Percentiles rank a stretch among this genome's conserved stretches.
Conservation (phyloP, 2,113 vertebrate species). For the human region DNA sequence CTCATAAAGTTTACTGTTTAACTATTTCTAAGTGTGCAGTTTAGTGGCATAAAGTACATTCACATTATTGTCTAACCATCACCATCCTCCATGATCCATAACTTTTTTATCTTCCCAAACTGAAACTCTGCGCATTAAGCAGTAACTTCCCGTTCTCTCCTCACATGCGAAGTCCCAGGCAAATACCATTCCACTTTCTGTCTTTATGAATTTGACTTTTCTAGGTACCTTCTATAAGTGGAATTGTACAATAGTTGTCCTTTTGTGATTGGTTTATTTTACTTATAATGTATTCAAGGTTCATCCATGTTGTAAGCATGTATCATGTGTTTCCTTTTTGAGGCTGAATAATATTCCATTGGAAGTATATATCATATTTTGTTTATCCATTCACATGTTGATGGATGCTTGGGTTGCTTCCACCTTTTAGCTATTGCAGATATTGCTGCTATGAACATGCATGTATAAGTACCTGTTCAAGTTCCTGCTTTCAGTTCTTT, state of each 20-base stretch:
- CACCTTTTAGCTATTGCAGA: not conserved
- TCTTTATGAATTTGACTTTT: not conserved
- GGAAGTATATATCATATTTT: not conserved
- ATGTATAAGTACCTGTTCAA: not conserved
- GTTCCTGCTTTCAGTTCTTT: not conserved
- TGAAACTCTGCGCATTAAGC: not conserved
- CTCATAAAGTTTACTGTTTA: not conserved
- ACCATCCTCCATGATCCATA: not conserved
- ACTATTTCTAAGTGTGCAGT: not conserved
- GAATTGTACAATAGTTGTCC: not conserved
- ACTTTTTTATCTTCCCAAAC: not conserved
- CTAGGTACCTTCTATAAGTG: not conserved
- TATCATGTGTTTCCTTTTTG: not conserved
- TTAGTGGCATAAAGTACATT: not conserved
- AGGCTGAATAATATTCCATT: not conserved
- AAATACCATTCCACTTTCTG: not conserved
- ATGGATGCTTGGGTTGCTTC: not conserved
- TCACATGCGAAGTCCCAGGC: not conserved
- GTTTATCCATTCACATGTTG: not conserved
- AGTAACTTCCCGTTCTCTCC: not conserved
- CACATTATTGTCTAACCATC: not conserved
- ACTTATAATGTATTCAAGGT: not conserved
- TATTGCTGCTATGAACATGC: not conserved
- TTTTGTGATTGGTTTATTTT: not conserved
- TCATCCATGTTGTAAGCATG: not conserved